Base-by-base conservation (phyloP, 2,888 invertebrate species). In the Caenorhabditis angaria region DNA sequence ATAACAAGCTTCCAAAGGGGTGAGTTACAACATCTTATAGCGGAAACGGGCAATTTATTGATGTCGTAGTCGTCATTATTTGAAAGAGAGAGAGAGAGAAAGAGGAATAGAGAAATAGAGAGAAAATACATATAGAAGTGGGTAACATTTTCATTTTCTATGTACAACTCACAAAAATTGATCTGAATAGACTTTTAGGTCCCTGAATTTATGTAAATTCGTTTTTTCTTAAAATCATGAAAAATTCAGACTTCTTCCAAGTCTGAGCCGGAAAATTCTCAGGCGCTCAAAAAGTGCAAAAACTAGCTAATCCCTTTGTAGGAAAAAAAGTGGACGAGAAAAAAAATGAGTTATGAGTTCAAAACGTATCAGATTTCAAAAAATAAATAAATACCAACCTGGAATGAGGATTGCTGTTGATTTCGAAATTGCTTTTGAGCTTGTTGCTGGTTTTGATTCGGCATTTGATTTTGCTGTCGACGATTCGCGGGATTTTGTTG, bases 371-470 rank as follows among this genome's bases (percentile, higher is more conserved):
- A 41, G 3, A 41, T 41, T 41, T 18, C 41, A n/a, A n/a, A n/a
- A n/a, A n/a, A n/a, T n/a, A n/a, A n/a, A n/a, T n/a, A n/a, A n/a
- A n/a, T n/a, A 41, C 41, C 14, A 41, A 41, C 41, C 41, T 41
- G 41, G 18, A 41, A 41, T 41, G 41, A 41, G 18, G 41, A 41
- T 14, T 41, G 41, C 18, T 41, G 41, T 41, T 41, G 41, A 41
- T 41, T 41, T 18, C 20, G 27, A 61, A 28, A 12, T 24, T 58
- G 58, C 28, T 20, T 32, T 22, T 54, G 60, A 25, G 56, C 47
- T 54, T 62, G 48, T 25, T 58, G 35, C 12, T 58, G 58, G 25
- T 24, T 32, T 20, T 56, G 56, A n/a, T 35, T 35, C 20, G 41
- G 47, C 20, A 27, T 22, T 24, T 56, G 68, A 2, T 55, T 53